These are phyloP conservation scores for Seriola dumerili DNA, from an alignment of 2,113 vertebrate genomes.

Conservation along the genomic window DNA sequence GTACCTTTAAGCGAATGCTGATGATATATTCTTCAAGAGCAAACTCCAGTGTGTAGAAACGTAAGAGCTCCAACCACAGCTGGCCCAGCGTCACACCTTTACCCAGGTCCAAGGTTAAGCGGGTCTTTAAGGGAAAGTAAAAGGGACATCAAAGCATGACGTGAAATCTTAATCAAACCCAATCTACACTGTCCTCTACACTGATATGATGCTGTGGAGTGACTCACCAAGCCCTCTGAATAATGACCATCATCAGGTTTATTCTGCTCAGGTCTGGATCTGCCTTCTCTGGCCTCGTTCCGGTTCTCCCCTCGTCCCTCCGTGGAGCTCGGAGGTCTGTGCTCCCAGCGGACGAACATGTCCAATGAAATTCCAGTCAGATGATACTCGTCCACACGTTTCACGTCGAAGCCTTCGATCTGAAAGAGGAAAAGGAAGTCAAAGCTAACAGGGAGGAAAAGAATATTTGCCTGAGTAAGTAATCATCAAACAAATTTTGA, in stretches of 20 bases:
- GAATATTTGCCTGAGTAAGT: too few species aligned
- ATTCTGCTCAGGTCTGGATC: constrained; percentile 87
- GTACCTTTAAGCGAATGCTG: constrained; percentile 93
- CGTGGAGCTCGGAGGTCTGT: constrained; percentile 85
- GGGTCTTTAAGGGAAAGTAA: constrained; percentile 79
- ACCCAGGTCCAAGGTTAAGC: constrained; percentile 84
- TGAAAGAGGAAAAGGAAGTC: constrained; percentile 62
- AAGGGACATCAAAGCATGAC: not conserved
- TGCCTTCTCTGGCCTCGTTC: constrained; percentile 81
- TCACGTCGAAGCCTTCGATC: constrained; percentile 95
- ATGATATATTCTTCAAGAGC: constrained; percentile 96
- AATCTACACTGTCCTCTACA: not conserved
- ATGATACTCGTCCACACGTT: constrained; percentile 94
- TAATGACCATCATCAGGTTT: constrained; percentile 81
- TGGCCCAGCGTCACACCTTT: constrained; percentile 90
- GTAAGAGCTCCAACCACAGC: constrained; percentile 96
- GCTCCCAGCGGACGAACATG: constrained; percentile 92
- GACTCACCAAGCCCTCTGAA: constrained; percentile 90
- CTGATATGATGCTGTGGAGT: not conserved
- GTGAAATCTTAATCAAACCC: not conserved
- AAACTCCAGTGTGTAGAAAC: constrained; percentile 99
- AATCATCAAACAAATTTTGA: too few species aligned
- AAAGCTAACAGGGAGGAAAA: not conserved
- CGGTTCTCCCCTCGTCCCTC: constrained; percentile 90
- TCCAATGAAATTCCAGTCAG: constrained; percentile 90